A percentile compares a stretch with the other conserved stretches of the same genome.
phyloP scores from a whole-genome alignment of 2,888 invertebrate genomes.

The Phanerotoma sp. region DNA sequence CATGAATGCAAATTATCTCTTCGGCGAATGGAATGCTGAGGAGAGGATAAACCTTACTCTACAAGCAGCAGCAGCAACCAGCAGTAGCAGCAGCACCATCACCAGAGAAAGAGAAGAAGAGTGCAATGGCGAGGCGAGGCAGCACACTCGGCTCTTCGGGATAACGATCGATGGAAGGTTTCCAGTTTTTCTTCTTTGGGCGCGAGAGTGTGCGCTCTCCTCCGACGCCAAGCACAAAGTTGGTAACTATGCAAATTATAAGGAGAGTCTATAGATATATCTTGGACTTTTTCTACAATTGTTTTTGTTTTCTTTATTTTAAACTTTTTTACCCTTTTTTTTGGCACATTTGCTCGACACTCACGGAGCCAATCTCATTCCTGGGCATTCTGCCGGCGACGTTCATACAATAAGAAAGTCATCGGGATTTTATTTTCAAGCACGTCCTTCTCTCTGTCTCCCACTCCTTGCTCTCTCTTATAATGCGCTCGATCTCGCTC shows the following conservation, averaged over 20 bases:
- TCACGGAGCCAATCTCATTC: constrained; percentile 7
- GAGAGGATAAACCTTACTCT: constrained; percentile 6
- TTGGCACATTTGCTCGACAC: constrained; percentile 7
- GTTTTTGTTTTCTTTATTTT: neutral
- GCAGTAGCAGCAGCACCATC: constrained; percentile 3
- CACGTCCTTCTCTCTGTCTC: neutral
- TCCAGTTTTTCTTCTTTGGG: constrained; percentile 34
- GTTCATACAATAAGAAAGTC: constrained; percentile 22
- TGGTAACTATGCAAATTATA: constrained; percentile 29
- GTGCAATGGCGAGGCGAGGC: constrained; percentile 10
- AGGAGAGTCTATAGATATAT: constrained; percentile 7
- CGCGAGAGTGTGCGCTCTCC: constrained; percentile 11
- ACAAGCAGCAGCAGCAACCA: constrained; percentile 1
- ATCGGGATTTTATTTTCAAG: constrained; percentile 15
- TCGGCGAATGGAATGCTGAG: constrained; percentile 31
- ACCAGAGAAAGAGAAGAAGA: constrained; percentile 12
- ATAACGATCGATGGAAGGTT: constrained; percentile 36
- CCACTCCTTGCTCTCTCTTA: neutral
- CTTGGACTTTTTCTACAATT: neutral
- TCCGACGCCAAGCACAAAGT: constrained; percentile 13
- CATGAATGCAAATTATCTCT: constrained; percentile 47
- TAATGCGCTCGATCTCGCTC: constrained; percentile 37
- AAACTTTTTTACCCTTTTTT: neutral
- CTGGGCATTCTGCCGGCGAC: neutral
- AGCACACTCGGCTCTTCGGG: constrained; percentile 22